phyloP scores from a whole-genome alignment of 2,888 invertebrate genomes.

The Drosophila anceps region DNA sequence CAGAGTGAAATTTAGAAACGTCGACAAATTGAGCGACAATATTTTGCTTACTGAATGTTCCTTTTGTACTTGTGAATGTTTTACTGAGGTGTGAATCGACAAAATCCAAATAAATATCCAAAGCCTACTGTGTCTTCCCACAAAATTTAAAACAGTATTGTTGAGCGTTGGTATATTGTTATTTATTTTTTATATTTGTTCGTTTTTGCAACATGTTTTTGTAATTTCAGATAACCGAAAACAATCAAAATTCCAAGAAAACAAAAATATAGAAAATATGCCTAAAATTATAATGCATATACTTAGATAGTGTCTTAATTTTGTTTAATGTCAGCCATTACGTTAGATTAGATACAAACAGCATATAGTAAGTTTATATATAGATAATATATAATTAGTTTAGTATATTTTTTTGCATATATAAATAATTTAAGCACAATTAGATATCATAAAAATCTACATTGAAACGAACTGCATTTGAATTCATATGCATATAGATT shows the following conservation, averaged over 20 bases:
- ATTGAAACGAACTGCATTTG: constrained; percentile 23
- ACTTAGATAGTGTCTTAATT: constrained; percentile 73
- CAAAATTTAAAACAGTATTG: constrained; percentile 6
- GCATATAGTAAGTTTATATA: constrained; percentile 11
- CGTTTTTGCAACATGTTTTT: neutral
- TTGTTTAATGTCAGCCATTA: constrained; percentile 26
- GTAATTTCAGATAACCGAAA: neutral
- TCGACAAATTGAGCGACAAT: constrained; percentile 49
- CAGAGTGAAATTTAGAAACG: constrained; percentile 65
- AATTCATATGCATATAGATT: constrained; percentile 3
- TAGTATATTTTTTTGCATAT: constrained; percentile 31
- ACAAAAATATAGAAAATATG: constrained; percentile 32
- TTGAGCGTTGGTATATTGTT: constrained; percentile 69
- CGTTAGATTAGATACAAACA: constrained; percentile 39
- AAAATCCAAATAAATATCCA: neutral
- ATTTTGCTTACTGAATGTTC: constrained; percentile 36
- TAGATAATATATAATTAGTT: constrained; percentile 27
- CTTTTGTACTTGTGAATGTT: constrained; percentile 24
- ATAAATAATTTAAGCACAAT: constrained; percentile 69
- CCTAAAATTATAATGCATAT: constrained; percentile 42
- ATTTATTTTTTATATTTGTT: constrained; percentile 47
- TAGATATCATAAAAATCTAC: constrained; percentile 77
- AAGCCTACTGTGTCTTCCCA: constrained; percentile 8
- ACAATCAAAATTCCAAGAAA: constrained; percentile 5
- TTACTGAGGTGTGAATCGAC: constrained; percentile 13